phyloP scores from a whole-genome alignment of 2,888 invertebrate species.

The Onthophagus sagittarius region DNA sequence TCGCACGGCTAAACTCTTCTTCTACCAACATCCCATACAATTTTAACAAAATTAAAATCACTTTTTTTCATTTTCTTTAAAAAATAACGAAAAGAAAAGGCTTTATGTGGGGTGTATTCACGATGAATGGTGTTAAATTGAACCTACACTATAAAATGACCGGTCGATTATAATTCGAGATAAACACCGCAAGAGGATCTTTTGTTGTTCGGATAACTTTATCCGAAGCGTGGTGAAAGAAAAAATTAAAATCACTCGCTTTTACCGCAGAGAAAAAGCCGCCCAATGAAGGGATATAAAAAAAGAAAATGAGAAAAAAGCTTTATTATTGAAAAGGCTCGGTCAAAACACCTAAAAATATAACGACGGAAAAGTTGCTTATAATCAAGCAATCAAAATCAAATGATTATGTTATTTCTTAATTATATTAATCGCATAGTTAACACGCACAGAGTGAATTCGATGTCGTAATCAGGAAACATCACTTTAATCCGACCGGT shows the following conservation, averaged over 20 bases:
- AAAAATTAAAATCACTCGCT: neutral
- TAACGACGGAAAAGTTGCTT: too few species aligned
- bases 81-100: neutral
- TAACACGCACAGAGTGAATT: too few species aligned
- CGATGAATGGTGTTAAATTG: neutral
- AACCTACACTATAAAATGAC: neutral
- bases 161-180: neutral
- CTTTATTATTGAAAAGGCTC: neutral
- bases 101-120: neutral
- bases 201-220: neutral
- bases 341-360: too few species aligned
- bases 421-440: too few species aligned
- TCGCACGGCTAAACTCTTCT: neutral
- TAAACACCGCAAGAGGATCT: neutral
- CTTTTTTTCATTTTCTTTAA: neutral
- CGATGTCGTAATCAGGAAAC: too few species aligned
- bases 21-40: neutral
- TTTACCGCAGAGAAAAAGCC: neutral
- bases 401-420: too few species aligned
- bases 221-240: neutral
- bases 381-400: too few species aligned
- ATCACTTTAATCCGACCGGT: too few species aligned
- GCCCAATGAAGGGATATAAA: neutral
- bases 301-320: neutral
- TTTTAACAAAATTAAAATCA: neutral